Conservation (phyloP, 2,113 vertebrate genomes). For the Toxostoma redivivum region DNA sequence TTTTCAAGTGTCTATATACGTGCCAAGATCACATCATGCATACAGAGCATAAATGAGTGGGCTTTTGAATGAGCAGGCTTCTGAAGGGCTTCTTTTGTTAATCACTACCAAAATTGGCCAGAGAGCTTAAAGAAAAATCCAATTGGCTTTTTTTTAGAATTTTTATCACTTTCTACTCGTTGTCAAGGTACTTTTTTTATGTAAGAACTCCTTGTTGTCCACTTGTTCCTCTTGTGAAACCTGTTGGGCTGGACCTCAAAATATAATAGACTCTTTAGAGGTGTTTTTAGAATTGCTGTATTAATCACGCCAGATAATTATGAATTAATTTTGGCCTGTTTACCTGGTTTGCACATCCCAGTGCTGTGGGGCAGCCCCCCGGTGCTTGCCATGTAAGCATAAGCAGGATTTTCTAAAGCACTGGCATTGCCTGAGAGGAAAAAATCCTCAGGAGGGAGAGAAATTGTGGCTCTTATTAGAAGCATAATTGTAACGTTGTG, state of each 20-base stretch:
- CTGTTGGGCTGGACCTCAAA: not conserved
- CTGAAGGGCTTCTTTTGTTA: not conserved
- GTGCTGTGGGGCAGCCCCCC: not conserved
- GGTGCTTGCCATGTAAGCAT: not conserved
- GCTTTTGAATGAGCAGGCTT: slow-evolving; percentile 15
- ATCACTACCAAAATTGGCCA: not conserved
- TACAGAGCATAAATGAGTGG: slow-evolving; percentile 8
- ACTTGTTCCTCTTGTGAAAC: not conserved
- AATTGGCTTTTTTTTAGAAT: not conserved
- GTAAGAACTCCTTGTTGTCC: not conserved
- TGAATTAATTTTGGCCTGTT: not conserved
- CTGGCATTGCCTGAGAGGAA: not conserved
- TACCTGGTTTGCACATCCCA: not conserved
- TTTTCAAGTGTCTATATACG: not conserved
- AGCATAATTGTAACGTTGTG: not conserved
- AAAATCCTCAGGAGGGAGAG: not conserved
- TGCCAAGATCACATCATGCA: slow-evolving; percentile 36
- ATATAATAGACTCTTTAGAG: not conserved
- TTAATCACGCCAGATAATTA: not conserved
- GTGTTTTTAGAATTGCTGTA: not conserved
- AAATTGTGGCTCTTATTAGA: not conserved
- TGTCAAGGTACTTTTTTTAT: rapidly evolving
- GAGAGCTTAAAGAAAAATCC: not conserved
- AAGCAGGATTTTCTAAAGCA: not conserved
- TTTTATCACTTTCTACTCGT: not conserved